Evolutionary conservation across 1,140 invertebrate species (phyloP).

Genomic region (Campoletis sonorensis): DNA sequence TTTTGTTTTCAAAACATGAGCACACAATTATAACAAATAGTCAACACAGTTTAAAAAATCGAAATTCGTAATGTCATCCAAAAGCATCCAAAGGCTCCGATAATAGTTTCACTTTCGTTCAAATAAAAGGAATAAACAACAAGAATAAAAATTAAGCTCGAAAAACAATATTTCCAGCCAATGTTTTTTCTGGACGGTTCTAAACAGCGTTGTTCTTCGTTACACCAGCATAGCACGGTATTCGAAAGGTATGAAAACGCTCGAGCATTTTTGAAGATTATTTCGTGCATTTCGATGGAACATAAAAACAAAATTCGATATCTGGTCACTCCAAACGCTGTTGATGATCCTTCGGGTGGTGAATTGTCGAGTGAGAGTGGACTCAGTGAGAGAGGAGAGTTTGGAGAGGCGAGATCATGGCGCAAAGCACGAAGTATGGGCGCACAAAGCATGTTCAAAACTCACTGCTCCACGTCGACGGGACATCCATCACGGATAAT

Average conservation of each 20-base stretch:
- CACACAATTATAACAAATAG: no score
- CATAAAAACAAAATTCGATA: background rate
- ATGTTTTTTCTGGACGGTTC: no score
- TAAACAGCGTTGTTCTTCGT: no score
- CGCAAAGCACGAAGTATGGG: background rate
- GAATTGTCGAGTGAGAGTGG: constrained; percentile 5
- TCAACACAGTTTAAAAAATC: no score
- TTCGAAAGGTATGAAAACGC: background rate
- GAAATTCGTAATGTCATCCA: no score
- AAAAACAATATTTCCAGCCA: no score
- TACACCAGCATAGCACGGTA: no score
- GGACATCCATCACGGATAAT: constrained; percentile 61
- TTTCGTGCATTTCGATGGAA: background rate
- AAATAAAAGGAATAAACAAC: no score
- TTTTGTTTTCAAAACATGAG: no score
- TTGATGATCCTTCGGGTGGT: background rate
- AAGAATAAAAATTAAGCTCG: no score
- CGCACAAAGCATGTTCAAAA: constrained; percentile 28
- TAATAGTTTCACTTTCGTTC: no score
- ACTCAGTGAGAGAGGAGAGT: constrained; percentile 24
- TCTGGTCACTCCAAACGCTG: constrained; percentile 1
- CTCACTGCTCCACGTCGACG: constrained; percentile 54
- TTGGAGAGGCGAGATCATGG: background rate
- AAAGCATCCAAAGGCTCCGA: no score
- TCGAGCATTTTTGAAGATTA: background rate